Percentiles rank a stretch among this genome's conserved stretches.
Conservation (phyloP, 1,140 invertebrate genomes). For the Drosophila nigromelanica region DNA sequence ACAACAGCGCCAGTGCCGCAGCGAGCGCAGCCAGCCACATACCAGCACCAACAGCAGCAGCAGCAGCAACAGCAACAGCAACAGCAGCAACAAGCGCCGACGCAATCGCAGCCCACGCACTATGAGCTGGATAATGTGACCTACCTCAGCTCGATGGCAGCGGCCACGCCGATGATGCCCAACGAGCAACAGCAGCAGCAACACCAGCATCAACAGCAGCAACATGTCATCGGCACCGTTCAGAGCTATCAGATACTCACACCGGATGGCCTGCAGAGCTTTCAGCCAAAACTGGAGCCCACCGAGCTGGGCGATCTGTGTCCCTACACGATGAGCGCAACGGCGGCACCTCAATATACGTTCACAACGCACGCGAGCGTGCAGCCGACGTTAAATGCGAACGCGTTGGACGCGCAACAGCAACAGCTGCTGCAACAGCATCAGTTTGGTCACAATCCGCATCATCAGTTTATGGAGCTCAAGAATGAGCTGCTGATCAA, state of each 20-base stretch:
- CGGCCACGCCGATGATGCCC: slow-evolving; percentile 61
- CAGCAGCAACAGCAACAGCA: slow-evolving; percentile 60
- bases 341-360: slow-evolving; percentile 67
- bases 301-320: slow-evolving; percentile 71
- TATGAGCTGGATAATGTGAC: slow-evolving; percentile 79
- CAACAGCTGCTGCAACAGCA: slow-evolving; percentile 67
- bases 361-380: slow-evolving; percentile 69
- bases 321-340: slow-evolving; percentile 66
- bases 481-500: slow-evolving; percentile 82
- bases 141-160: slow-evolving; percentile 69
- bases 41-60: slow-evolving; percentile 52
- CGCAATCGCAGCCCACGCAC: slow-evolving; percentile 65
- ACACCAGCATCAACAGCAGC: slow-evolving; percentile 62
- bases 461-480: slow-evolving; percentile 81
- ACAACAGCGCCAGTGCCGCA: slow-evolving; percentile 65
- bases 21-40: slow-evolving; percentile 56
- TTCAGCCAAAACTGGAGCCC: slow-evolving; percentile 74
- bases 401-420: slow-evolving; percentile 61
- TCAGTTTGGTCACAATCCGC: slow-evolving; percentile 67
- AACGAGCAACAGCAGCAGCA: slow-evolving; percentile 53
- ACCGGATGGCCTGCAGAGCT: slow-evolving; percentile 77
- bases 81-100: slow-evolving; percentile 46
- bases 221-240: slow-evolving; percentile 80
- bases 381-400: slow-evolving; percentile 70
- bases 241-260: slow-evolving; percentile 82